Evolutionary conservation across 2,113 vertebrate species (phyloP).

Genomic region (Actinemys pallida): DNA sequence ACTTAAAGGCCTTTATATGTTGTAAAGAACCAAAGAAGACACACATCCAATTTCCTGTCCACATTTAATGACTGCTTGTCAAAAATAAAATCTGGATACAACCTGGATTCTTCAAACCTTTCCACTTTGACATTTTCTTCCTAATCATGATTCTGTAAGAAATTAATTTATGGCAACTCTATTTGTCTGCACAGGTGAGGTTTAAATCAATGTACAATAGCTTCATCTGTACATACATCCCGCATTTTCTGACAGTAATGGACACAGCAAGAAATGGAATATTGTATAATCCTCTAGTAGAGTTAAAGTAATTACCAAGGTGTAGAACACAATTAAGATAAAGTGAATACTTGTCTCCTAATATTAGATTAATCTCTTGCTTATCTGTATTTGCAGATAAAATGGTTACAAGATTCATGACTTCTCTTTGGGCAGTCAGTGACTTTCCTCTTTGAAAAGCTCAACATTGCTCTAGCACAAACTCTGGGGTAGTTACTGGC

Average conservation of each 20-base stretch:
- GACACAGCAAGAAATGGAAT: background rate
- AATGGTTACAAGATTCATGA: background rate
- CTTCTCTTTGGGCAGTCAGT: background rate
- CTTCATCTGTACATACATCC: background rate
- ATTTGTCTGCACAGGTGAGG: background rate
- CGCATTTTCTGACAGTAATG: background rate
- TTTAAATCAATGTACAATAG: background rate
- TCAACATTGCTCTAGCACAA: background rate
- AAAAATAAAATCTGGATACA: background rate
- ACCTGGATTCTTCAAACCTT: background rate
- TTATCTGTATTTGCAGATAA: background rate
- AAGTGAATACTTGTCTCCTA: background rate
- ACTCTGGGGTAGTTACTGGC: background rate
- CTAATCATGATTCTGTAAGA: background rate
- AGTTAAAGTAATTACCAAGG: background rate
- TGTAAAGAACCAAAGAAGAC: background rate
- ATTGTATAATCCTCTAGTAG: background rate
- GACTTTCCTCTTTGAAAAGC: background rate
- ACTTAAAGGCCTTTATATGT: background rate
- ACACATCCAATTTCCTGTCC: background rate
- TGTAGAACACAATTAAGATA: background rate
- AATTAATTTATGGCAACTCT: background rate
- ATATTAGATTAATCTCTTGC: fast-evolving
- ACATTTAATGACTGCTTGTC: background rate
- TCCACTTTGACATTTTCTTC: background rate